A percentile compares a stretch with the other conserved stretches of the same genome.
Conservation (phyloP, 2,888 invertebrate species). For the Polymixis flavicincta region DNA sequence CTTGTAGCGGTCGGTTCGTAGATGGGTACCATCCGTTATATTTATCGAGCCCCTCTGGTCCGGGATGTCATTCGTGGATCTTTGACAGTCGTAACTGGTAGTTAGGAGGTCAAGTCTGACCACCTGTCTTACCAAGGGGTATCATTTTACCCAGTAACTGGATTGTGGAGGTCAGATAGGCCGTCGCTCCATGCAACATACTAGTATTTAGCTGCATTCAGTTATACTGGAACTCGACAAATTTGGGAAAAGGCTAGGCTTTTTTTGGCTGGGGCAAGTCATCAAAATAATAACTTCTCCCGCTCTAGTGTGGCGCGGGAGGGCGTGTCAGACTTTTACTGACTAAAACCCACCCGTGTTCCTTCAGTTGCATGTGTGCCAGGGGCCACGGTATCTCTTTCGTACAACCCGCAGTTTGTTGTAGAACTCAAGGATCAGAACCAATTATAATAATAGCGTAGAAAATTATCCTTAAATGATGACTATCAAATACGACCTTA, state of each 20-base stretch:
- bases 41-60: too few relatives aligned
- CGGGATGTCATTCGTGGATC: background rate
- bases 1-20: background rate
- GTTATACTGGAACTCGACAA: background rate
- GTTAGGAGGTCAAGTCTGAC: background rate
- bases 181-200: background rate
- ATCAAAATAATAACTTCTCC: too few relatives aligned
- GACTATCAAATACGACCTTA: constrained; percentile 31
- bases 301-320: too few relatives aligned
- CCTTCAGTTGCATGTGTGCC: too few relatives aligned
- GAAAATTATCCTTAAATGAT: constrained; percentile 46
- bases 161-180: background rate
- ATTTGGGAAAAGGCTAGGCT: background rate
- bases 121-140: background rate
- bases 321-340: too few relatives aligned
- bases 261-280: too few relatives aligned
- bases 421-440: constrained; percentile 30
- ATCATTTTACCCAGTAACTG: background rate
- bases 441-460: constrained; percentile 31
- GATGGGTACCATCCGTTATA: too few relatives aligned
- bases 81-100: background rate
- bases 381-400: too few relatives aligned
- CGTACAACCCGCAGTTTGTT: too few relatives aligned
- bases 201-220: background rate
- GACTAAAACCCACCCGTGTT: too few relatives aligned